Base-by-base conservation (phyloP, 1,140 invertebrate species). In the Condylostylus longicornis region DNA sequence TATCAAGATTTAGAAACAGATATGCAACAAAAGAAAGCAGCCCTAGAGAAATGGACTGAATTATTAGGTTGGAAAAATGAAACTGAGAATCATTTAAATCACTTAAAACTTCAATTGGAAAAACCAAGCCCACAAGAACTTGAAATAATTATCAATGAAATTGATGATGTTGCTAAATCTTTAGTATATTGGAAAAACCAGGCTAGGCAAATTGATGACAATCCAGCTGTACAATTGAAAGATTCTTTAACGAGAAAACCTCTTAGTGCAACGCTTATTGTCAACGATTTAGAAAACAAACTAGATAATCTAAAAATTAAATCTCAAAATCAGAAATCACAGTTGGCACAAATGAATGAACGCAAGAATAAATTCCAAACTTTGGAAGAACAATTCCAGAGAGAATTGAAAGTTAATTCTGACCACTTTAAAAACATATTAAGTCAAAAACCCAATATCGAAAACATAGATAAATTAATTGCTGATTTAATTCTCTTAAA, bases 11-110 rank as follows among this genome's bases (percentile, higher is more conserved):
- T 85, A 8, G 79, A 85, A 51, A 72, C 75, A 14, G 75, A 79
- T 42, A 64, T 93, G 37, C 66, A 72, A 48, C 68, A 75, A 42
- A 84, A 84, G 53, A 82, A 80, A 58, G 66, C 64, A 1, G 68
- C 73, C 13, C 62, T 91, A 17, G 77, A 89, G 53, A 83, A 82
- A 43, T 90, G 86, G 82, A 71, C 70, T 2, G 81, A 87, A 44
- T 67, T 90, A 18, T 53, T 85, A 12, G 77, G 75, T 39, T 88
- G 82, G 79, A 74, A 81, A 43, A 71, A 78, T 42, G 82, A 88
- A 42, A 74, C 77, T n/a, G 74, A 72, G 39, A 79, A 81, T 45
- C 81, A 85, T 48, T 52, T 93, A 33, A 72, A 74, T 38, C 79
- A 89, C 45, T 69, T 82, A 25, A 77, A 84, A 48, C 82, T 83